Evolutionary conservation across 2,888 invertebrate species (phyloP), one percentile per base, ranked within the genome.

Genomic region (Ariolimax columbianus): DNA sequence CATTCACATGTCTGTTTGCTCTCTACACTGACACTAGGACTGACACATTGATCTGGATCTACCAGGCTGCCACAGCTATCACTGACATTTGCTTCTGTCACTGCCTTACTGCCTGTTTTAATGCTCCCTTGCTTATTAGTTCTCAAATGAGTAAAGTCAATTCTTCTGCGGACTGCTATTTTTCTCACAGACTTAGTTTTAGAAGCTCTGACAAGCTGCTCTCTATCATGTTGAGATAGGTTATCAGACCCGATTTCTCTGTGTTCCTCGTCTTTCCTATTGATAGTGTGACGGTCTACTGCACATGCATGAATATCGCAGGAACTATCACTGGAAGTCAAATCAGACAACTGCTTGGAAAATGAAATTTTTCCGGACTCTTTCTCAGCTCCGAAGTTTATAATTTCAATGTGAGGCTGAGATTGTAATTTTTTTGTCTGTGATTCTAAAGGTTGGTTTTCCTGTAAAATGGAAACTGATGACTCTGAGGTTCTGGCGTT

Each of bases 161-260:
- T 51, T 51, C 36, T 75, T 51, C 75, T 75, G 33, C 51, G 26
- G 26, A 73, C 73, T n/a, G 73, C 75, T 23, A 75, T 75, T 51
- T 75, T 75, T 75, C 51, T 51, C 17, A 51, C 33, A 75, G 33
- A 75, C 23, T 75, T 75, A 19, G 30, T 51, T 33, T 33, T 47
- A 19, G 51, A 75, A 33, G 30, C 33, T 75, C 36, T 47, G 1
- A 51, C 0, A 30, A 75, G 33, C 7, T 30, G 30, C 19, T 33
- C 23, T 9, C 6, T 33, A 30, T 51, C 33, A 6, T 33, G 33
- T 33, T 7, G 30, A 23, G 51, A 6, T 9, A 47, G 47, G 30
- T 30, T 47, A 17, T 40, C 40, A 30, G 47, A 73, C 9, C 38
- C 30, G 17, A 36, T 14, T 68, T 68, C 23, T 36, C 36, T 36